These are phyloP conservation scores for Seriola aureovittata DNA, from an alignment of 2,113 vertebrate species.

Conservation along the genomic window DNA sequence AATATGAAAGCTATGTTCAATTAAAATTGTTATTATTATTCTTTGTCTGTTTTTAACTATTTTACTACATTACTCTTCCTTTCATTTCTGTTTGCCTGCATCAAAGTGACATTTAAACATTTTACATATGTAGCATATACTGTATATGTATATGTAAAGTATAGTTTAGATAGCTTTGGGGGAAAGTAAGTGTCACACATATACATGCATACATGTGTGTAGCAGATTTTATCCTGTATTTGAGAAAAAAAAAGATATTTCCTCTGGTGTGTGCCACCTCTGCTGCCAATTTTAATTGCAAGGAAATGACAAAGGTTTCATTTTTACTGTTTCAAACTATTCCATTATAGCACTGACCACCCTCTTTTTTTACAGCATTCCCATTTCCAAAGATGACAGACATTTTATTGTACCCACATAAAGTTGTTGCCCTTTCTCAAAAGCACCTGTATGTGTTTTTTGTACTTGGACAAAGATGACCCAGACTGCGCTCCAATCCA, in stretches of 20 bases:
- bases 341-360: conserved; percentile 1
- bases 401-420: conserved; percentile 40
- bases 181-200: not conserved
- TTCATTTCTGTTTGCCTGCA: no score
- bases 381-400: conserved; percentile 44
- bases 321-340: conserved; percentile 21
- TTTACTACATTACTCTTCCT: not conserved
- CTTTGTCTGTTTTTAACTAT: not conserved
- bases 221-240: no score
- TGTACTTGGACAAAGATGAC: conserved; percentile 44
- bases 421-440: conserved; percentile 54
- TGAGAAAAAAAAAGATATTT: not conserved
- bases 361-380: conserved; percentile 19
- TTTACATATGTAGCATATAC: no score
- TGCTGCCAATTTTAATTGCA: conserved; percentile 10
- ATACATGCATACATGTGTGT: not conserved
- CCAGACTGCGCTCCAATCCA: conserved; percentile 41
- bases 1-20: no score
- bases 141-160: no score
- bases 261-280: not conserved
- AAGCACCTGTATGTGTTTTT: conserved; percentile 50
- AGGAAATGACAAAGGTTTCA: not conserved
- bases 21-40: no score
- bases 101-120: no score
- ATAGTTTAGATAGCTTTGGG: not conserved